These are phyloP conservation scores for Acropora tenuis DNA, from an alignment of 64 coral and sea anemone species.

Conservation along the genomic window DNA sequence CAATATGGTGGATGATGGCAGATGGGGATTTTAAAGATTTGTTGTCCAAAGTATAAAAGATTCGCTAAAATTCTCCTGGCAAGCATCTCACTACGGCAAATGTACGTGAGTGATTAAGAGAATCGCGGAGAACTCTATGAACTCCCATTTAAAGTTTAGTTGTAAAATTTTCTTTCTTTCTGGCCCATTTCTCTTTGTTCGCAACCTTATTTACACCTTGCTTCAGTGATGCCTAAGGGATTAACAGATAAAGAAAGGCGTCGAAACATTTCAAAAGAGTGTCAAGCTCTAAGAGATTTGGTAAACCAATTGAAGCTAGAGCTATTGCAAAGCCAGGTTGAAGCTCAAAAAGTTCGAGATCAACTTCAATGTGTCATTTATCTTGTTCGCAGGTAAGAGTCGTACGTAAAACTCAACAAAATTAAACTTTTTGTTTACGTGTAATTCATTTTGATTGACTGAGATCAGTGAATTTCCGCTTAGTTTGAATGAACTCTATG, in stretches of 20 bases:
- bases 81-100: too few species aligned
- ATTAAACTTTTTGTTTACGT: too few species aligned
- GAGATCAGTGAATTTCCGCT: too few species aligned
- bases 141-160: neutral
- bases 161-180: neutral
- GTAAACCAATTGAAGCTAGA: slow-evolving; percentile 56
- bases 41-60: too few species aligned
- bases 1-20: slow-evolving; percentile 33
- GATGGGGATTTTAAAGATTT: too few species aligned
- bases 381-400: slow-evolving; percentile 58
- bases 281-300: slow-evolving; percentile 55
- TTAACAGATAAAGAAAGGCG: slow-evolving; percentile 37
- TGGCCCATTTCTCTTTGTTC: neutral
- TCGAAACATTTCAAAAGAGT: slow-evolving; percentile 13
- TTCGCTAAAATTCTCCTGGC: too few species aligned
- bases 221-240: neutral
- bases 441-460: too few species aligned
- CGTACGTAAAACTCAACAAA: too few species aligned
- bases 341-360: slow-evolving; percentile 70
- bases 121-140: neutral
- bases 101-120: neutral
- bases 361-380: slow-evolving; percentile 75
- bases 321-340: slow-evolving; percentile 43
- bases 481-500: too few species aligned
- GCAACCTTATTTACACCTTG: neutral